Percentiles rank a stretch among this genome's conserved stretches.
These are phyloP conservation scores for Patagioenas fasciata DNA, from an alignment of 2,113 vertebrate genomes.

Conservation along the genomic window DNA sequence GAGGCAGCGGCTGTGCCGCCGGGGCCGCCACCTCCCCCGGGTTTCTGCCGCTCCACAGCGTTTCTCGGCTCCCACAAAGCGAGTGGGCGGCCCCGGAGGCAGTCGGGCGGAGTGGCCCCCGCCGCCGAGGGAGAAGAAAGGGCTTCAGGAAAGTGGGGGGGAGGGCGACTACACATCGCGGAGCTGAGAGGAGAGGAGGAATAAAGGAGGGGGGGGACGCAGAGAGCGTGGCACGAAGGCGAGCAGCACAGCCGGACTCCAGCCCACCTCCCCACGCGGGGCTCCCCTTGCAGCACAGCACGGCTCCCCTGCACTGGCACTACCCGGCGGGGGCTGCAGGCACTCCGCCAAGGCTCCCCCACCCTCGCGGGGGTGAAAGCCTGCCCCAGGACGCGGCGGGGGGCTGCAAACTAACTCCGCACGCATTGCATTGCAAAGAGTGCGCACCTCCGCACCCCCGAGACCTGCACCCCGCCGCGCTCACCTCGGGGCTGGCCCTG, in stretches of 20 bases:
- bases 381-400: neutral
- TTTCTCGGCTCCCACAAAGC: neutral
- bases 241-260: neutral
- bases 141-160: neutral
- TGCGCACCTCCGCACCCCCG: neutral
- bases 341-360: neutral
- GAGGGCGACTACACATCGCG: neutral
- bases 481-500: slow-evolving; percentile 77
- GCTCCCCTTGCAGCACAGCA: neutral
- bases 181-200: neutral
- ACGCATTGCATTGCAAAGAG: no score
- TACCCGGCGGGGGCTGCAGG: neutral
- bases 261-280: neutral
- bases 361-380: neutral
- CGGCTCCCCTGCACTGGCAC: neutral
- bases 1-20: neutral
- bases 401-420: neutral
- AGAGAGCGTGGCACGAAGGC: neutral
- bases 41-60: neutral
- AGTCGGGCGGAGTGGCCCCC: neutral
- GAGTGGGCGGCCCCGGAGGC: neutral
- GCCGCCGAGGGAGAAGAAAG: slow-evolving; percentile 25
- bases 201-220: neutral
- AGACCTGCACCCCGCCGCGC: neutral
- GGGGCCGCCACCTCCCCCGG: neutral